Evolutionary conservation across 2,113 vertebrate genomes (phyloP).

Genomic region (Tor tambroides): DNA sequence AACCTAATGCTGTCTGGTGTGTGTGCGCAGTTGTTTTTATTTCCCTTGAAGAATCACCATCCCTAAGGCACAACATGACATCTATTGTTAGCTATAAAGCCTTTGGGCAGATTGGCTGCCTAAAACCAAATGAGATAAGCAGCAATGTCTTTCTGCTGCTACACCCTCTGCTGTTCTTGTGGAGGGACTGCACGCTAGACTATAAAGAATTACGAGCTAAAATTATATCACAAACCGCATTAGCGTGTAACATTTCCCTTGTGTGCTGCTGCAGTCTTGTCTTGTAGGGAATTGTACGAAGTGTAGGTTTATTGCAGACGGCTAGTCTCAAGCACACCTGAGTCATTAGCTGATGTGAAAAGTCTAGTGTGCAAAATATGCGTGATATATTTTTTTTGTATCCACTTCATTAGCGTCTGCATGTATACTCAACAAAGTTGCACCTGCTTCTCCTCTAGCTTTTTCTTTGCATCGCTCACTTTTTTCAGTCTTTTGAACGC

Average conservation of each 20-base stretch:
- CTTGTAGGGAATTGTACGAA: neutral
- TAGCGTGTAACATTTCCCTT: neutral
- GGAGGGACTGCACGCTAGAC: conserved; percentile 24
- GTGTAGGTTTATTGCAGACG: neutral
- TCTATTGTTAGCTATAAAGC: conserved; percentile 39
- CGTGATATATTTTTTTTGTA: neutral
- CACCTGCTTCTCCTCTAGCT: conserved; percentile 9
- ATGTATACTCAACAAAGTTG: neutral
- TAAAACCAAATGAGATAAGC: conserved; percentile 42
- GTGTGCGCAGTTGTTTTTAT: conserved; percentile 56
- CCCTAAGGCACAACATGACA: conserved; percentile 31
- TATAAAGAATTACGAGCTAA: conserved; percentile 10
- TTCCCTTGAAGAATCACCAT: conserved; percentile 15
- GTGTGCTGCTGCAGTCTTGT: conserved; percentile 3
- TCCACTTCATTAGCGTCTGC: neutral
- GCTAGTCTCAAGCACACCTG: conserved; percentile 6
- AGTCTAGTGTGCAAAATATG: neutral
- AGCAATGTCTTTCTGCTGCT: conserved; percentile 31
- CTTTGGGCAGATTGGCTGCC: conserved; percentile 31
- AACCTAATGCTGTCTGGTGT: conserved; percentile 57
- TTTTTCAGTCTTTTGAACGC: neutral
- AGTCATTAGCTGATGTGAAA: conserved; percentile 15
- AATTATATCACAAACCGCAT: conserved; percentile 8
- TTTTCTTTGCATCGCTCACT: neutral
- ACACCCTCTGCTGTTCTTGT: conserved; percentile 45